Evolutionary conservation across 2,113 vertebrate species (phyloP).

Genomic region (Cygnus buccinator): DNA sequence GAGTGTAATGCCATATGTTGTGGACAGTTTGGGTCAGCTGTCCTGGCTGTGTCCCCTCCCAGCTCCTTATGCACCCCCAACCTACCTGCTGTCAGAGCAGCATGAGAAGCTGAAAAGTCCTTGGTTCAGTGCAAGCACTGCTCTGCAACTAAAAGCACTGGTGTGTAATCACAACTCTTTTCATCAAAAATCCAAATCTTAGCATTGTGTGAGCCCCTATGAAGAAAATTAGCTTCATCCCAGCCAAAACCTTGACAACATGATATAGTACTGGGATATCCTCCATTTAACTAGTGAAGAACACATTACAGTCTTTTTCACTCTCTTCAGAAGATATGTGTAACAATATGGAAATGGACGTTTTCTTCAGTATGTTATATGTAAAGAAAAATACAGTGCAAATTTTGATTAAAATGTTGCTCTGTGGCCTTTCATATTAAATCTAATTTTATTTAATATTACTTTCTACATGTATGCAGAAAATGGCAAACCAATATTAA

Average conservation of each 20-base stretch:
- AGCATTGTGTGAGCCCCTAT: background rate
- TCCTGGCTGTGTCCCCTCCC: background rate
- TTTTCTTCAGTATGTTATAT: constrained; percentile 27
- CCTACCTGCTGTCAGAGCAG: background rate
- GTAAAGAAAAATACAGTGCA: constrained; percentile 44
- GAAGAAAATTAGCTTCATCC: background rate
- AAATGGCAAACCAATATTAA: constrained; percentile 78
- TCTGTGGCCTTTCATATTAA: constrained; percentile 72
- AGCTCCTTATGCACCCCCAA: background rate
- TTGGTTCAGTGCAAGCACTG: background rate
- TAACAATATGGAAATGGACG: background rate
- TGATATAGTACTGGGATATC: background rate
- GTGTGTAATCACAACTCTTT: background rate
- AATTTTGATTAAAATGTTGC: constrained; percentile 79
- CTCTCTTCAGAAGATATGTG: background rate
- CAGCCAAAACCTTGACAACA: background rate
- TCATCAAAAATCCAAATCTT: background rate
- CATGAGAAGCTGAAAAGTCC: background rate
- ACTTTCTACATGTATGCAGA: constrained; percentile 68
- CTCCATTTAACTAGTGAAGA: background rate
- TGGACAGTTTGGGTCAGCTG: background rate
- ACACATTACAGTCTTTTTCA: background rate
- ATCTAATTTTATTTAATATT: constrained; percentile 79
- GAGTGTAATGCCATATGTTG: background rate
- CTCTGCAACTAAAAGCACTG: background rate